A percentile compares a stretch with the other conserved stretches of the same genome.
These are phyloP conservation scores for Colletes latitarsis DNA, from an alignment of 1,140 invertebrate species.

Conservation along the genomic window DNA sequence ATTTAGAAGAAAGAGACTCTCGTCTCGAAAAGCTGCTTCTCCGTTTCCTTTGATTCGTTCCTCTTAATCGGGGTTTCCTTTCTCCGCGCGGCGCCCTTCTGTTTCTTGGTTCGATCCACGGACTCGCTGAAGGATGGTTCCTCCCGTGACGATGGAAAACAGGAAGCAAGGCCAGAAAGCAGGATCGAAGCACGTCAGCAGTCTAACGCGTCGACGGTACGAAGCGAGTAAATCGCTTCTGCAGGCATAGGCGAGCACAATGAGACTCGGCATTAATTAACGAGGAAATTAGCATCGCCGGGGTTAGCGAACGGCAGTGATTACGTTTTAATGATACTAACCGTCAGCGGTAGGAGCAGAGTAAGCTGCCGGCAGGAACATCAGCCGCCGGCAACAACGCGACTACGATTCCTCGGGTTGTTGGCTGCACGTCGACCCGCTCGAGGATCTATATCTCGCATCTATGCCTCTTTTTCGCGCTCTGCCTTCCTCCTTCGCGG, in stretches of 20 bases:
- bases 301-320: slow-evolving; percentile 73
- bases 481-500: slow-evolving; percentile 24
- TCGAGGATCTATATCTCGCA: slow-evolving; percentile 42
- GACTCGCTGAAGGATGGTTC: neutral
- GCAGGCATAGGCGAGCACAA: slow-evolving; percentile 68
- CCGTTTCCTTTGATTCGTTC: neutral
- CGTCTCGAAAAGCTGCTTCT: neutral
- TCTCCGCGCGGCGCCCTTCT: neutral
- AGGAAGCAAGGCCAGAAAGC: slow-evolving; percentile 10
- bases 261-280: slow-evolving; percentile 78
- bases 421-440: slow-evolving; percentile 57
- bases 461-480: slow-evolving; percentile 28
- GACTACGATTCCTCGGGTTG: slow-evolving; percentile 68
- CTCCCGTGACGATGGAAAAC: slow-evolving; percentile 21
- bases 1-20: neutral
- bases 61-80: neutral
- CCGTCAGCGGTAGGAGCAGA: slow-evolving; percentile 47
- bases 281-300: slow-evolving; percentile 78
- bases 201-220: slow-evolving; percentile 28
- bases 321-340: slow-evolving; percentile 79
- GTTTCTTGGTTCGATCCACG: neutral
- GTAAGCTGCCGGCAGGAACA: slow-evolving; percentile 37
- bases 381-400: slow-evolving; percentile 25
- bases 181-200: neutral
- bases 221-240: slow-evolving; percentile 56